Conservation (phyloP, 2,888 invertebrate genomes). For the Drosophila subquinaria region DNA sequence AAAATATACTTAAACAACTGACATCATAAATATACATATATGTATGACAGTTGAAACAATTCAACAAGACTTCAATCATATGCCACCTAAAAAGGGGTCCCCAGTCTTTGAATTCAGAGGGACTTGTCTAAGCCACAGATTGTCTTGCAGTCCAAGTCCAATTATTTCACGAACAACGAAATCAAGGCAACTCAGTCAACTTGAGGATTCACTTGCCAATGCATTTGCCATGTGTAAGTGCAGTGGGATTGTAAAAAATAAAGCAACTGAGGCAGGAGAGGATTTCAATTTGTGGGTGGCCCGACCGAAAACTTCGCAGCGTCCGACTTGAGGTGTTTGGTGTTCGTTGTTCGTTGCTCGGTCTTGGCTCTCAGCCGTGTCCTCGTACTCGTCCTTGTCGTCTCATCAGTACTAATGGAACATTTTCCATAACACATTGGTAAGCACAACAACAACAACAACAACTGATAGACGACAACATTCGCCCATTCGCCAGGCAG, state of each 20-base stretch:
- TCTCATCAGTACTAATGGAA: slow-evolving; percentile 82
- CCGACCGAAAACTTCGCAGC: slow-evolving; percentile 42
- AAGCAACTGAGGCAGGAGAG: background rate
- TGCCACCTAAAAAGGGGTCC: background rate
- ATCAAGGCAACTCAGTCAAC: slow-evolving; percentile 31
- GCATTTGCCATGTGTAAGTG: slow-evolving; percentile 54
- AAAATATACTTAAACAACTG: no score
- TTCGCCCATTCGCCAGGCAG: slow-evolving; percentile 20
- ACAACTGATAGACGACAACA: slow-evolving; percentile 31
- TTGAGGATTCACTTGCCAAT: slow-evolving; percentile 26
- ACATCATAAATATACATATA: background rate
- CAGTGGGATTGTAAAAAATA: slow-evolving; percentile 25
- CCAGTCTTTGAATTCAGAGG: background rate
- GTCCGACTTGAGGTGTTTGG: slow-evolving; percentile 33
- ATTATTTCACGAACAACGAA: slow-evolving; percentile 35
- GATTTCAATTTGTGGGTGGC: slow-evolving; percentile 19
- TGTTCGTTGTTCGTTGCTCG: slow-evolving; percentile 14
- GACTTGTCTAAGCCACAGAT: slow-evolving; percentile 5
- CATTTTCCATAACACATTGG: slow-evolving; percentile 78
- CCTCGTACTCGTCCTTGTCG: slow-evolving; percentile 46
- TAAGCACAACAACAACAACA: slow-evolving; percentile 55
- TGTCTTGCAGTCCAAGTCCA: slow-evolving; percentile 32
- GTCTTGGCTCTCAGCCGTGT: slow-evolving; percentile 21
- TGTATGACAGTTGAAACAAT: no score
- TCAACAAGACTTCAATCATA: background rate